A percentile compares a stretch with the other conserved stretches of the same genome.
Evolutionary conservation across 92 coral and sea anemone species (phyloP).

Genomic region (Porites cylindrica): DNA sequence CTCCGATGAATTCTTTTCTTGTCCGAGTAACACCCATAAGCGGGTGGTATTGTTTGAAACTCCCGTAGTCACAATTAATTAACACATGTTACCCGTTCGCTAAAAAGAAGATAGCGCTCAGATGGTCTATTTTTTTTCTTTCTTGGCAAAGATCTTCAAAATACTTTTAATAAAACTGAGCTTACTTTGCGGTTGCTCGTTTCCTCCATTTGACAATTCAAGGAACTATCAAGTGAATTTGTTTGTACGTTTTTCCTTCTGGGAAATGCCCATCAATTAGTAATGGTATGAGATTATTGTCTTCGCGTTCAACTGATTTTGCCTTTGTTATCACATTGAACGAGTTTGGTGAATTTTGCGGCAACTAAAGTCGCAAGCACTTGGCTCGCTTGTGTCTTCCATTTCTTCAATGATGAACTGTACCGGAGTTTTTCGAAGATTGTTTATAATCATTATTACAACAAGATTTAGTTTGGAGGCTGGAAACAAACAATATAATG

Average conservation of each 20-base stretch:
- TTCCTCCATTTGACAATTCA: not conserved
- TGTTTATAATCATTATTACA: not conserved
- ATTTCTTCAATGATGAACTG: not conserved
- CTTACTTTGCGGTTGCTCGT: not conserved
- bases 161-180: not conserved
- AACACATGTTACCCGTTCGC: slow-evolving; percentile 15
- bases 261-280: slow-evolving; percentile 10
- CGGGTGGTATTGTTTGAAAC: slow-evolving; percentile 18
- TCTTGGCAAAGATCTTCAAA: not conserved
- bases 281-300: not conserved
- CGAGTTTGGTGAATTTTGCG: not conserved
- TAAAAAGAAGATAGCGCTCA: not conserved
- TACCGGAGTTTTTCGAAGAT: not conserved
- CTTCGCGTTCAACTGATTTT: not conserved
- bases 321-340: not conserved
- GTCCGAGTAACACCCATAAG: not conserved
- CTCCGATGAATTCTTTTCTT: not conserved
- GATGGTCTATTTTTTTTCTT: not conserved
- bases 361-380: not conserved
- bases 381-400: not conserved
- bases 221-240: not conserved
- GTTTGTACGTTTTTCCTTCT: not conserved
- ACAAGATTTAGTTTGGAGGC: slow-evolving; percentile 5
- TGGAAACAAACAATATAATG: slow-evolving; percentile 11
- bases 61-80: not conserved